Conservation (phyloP, 2,888 invertebrate species). For the Theretra japonica region DNA sequence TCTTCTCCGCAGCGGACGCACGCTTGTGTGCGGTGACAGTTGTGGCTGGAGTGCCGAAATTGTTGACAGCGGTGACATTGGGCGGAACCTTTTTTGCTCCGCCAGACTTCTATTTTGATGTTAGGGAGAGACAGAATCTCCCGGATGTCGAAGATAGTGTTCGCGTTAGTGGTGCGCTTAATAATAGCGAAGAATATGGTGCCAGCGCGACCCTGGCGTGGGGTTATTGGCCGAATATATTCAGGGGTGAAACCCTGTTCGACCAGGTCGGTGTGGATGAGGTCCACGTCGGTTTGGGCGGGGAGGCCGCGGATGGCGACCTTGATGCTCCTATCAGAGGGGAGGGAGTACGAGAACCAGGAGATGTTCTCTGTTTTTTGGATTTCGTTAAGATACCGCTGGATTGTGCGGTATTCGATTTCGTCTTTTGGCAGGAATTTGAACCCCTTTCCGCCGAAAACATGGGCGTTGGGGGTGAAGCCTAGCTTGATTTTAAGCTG, state of each 20-base stretch:
- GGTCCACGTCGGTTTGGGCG: background rate
- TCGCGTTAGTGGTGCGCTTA: background rate
- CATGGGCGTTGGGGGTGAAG: slow-evolving; percentile 28
- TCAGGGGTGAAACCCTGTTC: slow-evolving; percentile 5
- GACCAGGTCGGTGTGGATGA: background rate
- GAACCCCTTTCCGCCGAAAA: slow-evolving; percentile 18
- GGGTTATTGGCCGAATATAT: slow-evolving; percentile 26
- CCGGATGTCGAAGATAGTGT: background rate
- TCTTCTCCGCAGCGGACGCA: slow-evolving; percentile 34
- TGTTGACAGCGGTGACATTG: slow-evolving; percentile 41
- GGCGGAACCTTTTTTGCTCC: slow-evolving; percentile 30
- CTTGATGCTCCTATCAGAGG: slow-evolving; percentile 32
- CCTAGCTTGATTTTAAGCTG: background rate
- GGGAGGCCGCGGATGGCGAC: slow-evolving; percentile 31
- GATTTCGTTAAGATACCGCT: slow-evolving; percentile 26
- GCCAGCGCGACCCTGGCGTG: slow-evolving; percentile 31
- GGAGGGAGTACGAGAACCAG: slow-evolving; percentile 37
- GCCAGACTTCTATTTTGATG: slow-evolving; percentile 36
- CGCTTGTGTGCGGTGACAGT: slow-evolving; percentile 32
- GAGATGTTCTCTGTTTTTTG: slow-evolving; percentile 26
- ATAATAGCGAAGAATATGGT: slow-evolving; percentile 32
- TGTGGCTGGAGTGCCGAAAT: slow-evolving; percentile 32
- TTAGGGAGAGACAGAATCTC: slow-evolving; percentile 32
- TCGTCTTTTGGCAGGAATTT: slow-evolving; percentile 1
- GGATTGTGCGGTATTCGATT: slow-evolving; percentile 31